Conservation (phyloP, 2,797 vertebrate species). For the Leuciscus waleckii region DNA sequence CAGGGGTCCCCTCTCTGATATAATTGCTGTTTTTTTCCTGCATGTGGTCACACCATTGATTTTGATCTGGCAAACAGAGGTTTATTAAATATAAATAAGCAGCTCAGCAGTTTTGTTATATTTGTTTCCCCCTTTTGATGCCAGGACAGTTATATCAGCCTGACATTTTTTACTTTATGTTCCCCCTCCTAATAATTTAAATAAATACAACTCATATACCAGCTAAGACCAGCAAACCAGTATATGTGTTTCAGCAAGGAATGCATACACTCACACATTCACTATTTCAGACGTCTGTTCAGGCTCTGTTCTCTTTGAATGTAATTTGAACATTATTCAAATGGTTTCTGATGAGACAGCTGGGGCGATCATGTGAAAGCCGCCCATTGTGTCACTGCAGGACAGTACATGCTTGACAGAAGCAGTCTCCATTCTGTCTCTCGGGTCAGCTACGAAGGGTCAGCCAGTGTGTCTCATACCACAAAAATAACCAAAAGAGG, state of each 20-base stretch:
- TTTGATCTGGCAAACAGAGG: too few species aligned
- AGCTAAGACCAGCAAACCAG: background rate
- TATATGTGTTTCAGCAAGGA: background rate
- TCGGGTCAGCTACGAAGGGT: background rate
- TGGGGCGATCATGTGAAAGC: slow-evolving; percentile 49
- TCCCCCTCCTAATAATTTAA: background rate
- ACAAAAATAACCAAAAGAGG: slow-evolving; percentile 31
- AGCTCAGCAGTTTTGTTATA: too few species aligned
- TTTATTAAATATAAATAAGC: too few species aligned
- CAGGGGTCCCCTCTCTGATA: too few species aligned
- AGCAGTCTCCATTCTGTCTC: slow-evolving; percentile 35
- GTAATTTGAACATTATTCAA: slow-evolving; percentile 53
- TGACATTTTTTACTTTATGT: background rate
- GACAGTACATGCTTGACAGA: slow-evolving; percentile 38
- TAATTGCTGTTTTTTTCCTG: too few species aligned
- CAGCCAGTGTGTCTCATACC: slow-evolving; percentile 40
- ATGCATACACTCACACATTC: slow-evolving; percentile 15
- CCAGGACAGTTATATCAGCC: background rate
- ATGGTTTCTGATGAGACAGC: slow-evolving; percentile 45
- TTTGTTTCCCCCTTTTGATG: too few species aligned
- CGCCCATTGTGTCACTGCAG: slow-evolving; percentile 48
- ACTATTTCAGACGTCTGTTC: slow-evolving; percentile 49
- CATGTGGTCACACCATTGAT: too few species aligned
- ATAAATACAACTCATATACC: background rate
- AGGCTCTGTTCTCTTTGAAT: slow-evolving; percentile 48